These are phyloP conservation scores for Sinonovacula constricta DNA, from an alignment of 1,140 invertebrate genomes.

Conservation along the genomic window DNA sequence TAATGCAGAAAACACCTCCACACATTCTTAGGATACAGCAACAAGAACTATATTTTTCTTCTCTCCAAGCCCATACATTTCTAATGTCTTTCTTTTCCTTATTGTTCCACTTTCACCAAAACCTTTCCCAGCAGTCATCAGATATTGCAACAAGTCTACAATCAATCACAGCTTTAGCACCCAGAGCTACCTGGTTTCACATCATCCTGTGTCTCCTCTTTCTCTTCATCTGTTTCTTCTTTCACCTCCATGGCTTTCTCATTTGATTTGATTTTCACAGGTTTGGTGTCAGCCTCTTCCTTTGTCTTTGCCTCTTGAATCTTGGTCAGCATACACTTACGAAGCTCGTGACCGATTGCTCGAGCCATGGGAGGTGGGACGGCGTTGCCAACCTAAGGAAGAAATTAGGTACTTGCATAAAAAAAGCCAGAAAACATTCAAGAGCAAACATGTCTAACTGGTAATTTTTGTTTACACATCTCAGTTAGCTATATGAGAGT, in stretches of 20 bases:
- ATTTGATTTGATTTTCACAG: not conserved
- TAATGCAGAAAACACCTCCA: too few species aligned
- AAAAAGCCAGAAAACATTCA: too few species aligned
- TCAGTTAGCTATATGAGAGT: too few species aligned
- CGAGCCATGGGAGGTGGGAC: constrained; percentile 90
- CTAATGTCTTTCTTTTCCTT: too few species aligned
- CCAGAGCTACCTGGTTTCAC: constrained; percentile 15
- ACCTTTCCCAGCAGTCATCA: too few species aligned
- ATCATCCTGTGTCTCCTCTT: not conserved
- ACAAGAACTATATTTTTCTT: too few species aligned
- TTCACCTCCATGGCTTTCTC: not conserved
- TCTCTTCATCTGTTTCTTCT: not conserved
- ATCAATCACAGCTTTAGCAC: not conserved
- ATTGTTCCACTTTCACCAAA: too few species aligned
- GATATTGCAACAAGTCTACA: too few species aligned
- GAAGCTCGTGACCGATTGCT: constrained; percentile 85
- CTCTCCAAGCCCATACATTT: too few species aligned
- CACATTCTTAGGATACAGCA: too few species aligned
- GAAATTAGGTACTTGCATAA: constrained; percentile 8
- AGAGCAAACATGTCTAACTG: too few species aligned
- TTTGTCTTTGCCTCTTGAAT: constrained; percentile 1
- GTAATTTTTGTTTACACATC: too few species aligned
- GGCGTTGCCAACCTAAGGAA: constrained; percentile 88
- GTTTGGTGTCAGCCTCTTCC: constrained; percentile 51
- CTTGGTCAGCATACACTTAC: constrained; percentile 73